Base-by-base conservation (phyloP, 2,888 invertebrate genomes). In the Ormyrus pomaceus region DNA sequence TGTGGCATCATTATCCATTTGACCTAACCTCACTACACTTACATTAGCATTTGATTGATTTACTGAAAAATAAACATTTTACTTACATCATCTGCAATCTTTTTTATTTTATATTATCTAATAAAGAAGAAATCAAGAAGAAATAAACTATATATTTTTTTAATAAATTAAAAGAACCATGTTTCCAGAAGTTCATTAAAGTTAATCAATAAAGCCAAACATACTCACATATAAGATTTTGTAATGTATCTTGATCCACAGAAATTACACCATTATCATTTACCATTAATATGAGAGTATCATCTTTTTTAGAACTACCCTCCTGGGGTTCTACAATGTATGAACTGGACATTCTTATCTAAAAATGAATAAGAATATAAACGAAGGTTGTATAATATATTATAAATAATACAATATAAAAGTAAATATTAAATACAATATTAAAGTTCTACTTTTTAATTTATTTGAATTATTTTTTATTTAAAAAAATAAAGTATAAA, bases 221-320 rank as follows among this genome's bases (percentile, higher is more conserved):
- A 6, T 75, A 91, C 93, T 93, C 92, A 96, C 96, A 95, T 91
- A 97, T 93, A 84, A 96, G 93, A 86, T 94, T 95, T 86, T 96
- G 95, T 82, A 97, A 93, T 84, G 95, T 94, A 86, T 95, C 94
- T 88, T 95, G 95, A 91, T 97, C 96, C 61, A 96, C 95, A 81
- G 95, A 95, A 83, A 97, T 93, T 82, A 94, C 94, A 86, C 96
- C 96, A 93, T 96, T 96, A 91, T 96, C 95, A 89, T 95, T 95
- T 89, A 96, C 96, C 89, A 97, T 94, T 90, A 97, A 95, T 87
- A 96, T 94, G 89, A 97, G 93, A 87, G 95, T 94, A 88, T 95
- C 94, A 91, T 94, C 94, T 88, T 89, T 89, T 70, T 87, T 87
- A 7, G 85, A 83, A 72, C 79, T 84, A 69, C 86, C 87, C 71